These are phyloP conservation scores for Brachylomia viminalis DNA, from an alignment of 2,888 invertebrate species.

Conservation along the genomic window DNA sequence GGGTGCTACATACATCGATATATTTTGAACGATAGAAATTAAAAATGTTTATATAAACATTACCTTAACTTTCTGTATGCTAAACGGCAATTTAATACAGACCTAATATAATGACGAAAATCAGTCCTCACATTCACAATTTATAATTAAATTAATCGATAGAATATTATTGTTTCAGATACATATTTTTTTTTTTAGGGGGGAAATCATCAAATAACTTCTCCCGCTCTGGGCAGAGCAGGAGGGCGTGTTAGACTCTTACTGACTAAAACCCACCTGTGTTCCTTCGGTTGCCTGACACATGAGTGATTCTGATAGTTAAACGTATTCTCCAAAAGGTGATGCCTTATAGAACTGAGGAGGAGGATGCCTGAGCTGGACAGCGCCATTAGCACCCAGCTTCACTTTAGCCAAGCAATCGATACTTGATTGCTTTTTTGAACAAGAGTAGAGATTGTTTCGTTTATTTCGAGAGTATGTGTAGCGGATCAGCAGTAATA, in stretches of 20 bases:
- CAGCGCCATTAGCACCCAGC: constrained; percentile 20
- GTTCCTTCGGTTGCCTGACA: no score
- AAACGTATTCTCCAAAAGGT: background rate
- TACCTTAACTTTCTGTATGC: no score
- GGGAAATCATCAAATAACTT: no score
- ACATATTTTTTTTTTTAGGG: no score
- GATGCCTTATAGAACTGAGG: constrained; percentile 46
- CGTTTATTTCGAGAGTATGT: constrained; percentile 60
- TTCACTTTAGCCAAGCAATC: constrained; percentile 53
- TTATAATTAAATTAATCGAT: background rate
- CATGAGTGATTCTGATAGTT: background rate
- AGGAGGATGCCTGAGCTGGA: constrained; percentile 51
- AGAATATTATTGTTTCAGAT: background rate
- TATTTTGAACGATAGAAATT: no score
- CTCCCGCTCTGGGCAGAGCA: no score
- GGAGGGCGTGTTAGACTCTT: no score
- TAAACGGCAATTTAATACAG: no score
- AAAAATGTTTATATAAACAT: no score
- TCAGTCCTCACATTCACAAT: background rate
- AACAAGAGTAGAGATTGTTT: constrained; percentile 57
- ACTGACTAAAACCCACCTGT: no score
- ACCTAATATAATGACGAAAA: background rate
- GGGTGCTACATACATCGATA: no score
- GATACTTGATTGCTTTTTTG: constrained; percentile 30
- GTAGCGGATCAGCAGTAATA: constrained; percentile 60